Percentiles rank a stretch among this genome's conserved stretches.
Evolutionary conservation across 2,888 invertebrate genomes (phyloP).

Genomic region (Leptodirus hochenwartii): DNA sequence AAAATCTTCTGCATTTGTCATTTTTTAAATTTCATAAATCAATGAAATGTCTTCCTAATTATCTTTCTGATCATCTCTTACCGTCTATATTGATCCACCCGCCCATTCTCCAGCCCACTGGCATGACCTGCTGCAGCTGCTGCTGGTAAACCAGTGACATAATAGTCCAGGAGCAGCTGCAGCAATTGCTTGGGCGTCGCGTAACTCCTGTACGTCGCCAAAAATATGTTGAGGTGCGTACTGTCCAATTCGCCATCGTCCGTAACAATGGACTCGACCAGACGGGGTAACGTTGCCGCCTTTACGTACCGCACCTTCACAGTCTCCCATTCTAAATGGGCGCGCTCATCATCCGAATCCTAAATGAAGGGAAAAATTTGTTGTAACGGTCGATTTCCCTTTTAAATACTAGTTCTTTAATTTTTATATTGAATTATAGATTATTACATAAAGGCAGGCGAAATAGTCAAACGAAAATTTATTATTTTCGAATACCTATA

Average conservation of each 20-base stretch:
- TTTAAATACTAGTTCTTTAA: too few species aligned
- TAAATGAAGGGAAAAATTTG: slow-evolving; percentile 23
- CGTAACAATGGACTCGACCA: slow-evolving; percentile 85
- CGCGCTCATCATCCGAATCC: slow-evolving; percentile 84
- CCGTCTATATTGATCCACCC: slow-evolving; percentile 40
- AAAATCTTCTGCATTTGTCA: too few species aligned
- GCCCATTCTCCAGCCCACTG: slow-evolving; percentile 33
- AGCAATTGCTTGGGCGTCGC: slow-evolving; percentile 75
- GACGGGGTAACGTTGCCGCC: slow-evolving; percentile 82
- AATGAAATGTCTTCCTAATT: too few species aligned
- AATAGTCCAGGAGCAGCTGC: slow-evolving; percentile 60
- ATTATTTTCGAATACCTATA: too few species aligned
- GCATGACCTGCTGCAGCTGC: slow-evolving; percentile 55
- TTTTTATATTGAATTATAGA: too few species aligned
- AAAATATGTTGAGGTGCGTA: slow-evolving; percentile 93
- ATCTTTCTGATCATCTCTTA: slow-evolving; percentile 62
- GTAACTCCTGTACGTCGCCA: slow-evolving; percentile 86
- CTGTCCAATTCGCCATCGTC: slow-evolving; percentile 94
- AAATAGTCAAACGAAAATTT: too few species aligned
- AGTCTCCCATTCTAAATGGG: slow-evolving; percentile 97
- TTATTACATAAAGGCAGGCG: too few species aligned
- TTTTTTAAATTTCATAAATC: too few species aligned
- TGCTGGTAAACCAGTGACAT: too few species aligned
- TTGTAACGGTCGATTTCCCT: too few species aligned
- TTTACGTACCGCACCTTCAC: slow-evolving; percentile 88